A percentile compares a stretch with the other conserved stretches of the same genome.
These are phyloP conservation scores for Sesia apiformis DNA, from an alignment of 2,888 invertebrate species.

Conservation along the genomic window DNA sequence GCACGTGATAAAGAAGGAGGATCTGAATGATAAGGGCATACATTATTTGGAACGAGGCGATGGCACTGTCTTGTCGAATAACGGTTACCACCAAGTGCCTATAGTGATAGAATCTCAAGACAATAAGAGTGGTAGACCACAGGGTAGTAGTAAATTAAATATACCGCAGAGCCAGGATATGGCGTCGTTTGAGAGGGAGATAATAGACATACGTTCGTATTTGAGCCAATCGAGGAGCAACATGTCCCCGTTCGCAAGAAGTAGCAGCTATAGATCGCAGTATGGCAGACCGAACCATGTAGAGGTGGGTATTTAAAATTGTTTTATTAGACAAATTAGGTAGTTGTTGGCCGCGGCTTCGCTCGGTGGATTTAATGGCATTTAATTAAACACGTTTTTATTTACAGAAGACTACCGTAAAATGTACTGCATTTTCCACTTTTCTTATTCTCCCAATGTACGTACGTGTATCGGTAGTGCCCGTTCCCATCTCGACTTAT, in stretches of 20 bases:
- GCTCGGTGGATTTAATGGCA: too few relatives aligned
- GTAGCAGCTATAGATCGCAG: slow-evolving; percentile 81
- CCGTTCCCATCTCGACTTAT: too few relatives aligned
- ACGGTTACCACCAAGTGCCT: slow-evolving; percentile 79
- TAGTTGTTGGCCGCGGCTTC: too few relatives aligned
- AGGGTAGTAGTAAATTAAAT: slow-evolving; percentile 52
- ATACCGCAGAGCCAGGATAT: slow-evolving; percentile 61
- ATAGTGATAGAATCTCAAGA: slow-evolving; percentile 76
- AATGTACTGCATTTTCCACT: too few relatives aligned
- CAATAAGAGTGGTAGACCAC: slow-evolving; percentile 33
- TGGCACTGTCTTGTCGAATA: slow-evolving; percentile 31
- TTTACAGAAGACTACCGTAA: too few relatives aligned
- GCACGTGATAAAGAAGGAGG: slow-evolving; percentile 59
- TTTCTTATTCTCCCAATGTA: too few relatives aligned
- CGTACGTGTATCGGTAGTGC: too few relatives aligned
- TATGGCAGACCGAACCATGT: slow-evolving; percentile 76
- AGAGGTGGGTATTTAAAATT: slow-evolving; percentile 34
- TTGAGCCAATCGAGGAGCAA: slow-evolving; percentile 83
- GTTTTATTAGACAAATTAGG: neutral
- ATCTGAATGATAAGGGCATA: slow-evolving; percentile 47
- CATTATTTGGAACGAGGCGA: slow-evolving; percentile 50
- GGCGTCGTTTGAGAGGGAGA: slow-evolving; percentile 75
- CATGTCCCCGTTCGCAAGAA: slow-evolving; percentile 80
- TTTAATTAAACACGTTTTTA: too few relatives aligned
- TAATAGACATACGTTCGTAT: slow-evolving; percentile 82